Conservation (phyloP, 2,797 vertebrate species). For the Scarus forsteni region DNA sequence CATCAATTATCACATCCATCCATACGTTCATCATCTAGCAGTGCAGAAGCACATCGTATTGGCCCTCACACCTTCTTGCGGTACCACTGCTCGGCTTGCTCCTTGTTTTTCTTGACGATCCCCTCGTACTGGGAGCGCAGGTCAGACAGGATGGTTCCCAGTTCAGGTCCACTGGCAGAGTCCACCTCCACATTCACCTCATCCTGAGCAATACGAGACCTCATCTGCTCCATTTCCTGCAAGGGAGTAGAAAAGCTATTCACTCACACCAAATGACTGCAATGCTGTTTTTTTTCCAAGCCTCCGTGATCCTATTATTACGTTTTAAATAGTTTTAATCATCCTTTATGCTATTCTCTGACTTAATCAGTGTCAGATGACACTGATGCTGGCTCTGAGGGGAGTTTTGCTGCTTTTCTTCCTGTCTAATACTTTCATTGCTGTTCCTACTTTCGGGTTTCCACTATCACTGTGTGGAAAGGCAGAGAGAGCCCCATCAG, state of each 20-base stretch:
- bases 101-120: conserved; percentile 87
- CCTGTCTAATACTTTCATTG: no score
- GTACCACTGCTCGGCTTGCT: conserved; percentile 86
- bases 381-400: no score
- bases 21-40: no score
- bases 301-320: no score
- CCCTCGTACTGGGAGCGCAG: conserved; percentile 87
- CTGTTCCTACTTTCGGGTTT: no score
- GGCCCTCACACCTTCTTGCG: conserved; percentile 80
- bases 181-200: conserved; percentile 88
- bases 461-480: no score
- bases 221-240: conserved; percentile 86
- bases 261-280: neutral
- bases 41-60: neutral
- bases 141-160: conserved; percentile 80
- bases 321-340: no score
- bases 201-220: conserved; percentile 81
- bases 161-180: conserved; percentile 82
- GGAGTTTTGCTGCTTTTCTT: no score
- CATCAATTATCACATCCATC: no score
- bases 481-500: no score
- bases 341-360: no score
- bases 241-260: neutral
- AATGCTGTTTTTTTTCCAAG: neutral
- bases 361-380: no score